Conservation (phyloP, 2,888 invertebrate genomes). For the Gisinianus flammeolus region DNA sequence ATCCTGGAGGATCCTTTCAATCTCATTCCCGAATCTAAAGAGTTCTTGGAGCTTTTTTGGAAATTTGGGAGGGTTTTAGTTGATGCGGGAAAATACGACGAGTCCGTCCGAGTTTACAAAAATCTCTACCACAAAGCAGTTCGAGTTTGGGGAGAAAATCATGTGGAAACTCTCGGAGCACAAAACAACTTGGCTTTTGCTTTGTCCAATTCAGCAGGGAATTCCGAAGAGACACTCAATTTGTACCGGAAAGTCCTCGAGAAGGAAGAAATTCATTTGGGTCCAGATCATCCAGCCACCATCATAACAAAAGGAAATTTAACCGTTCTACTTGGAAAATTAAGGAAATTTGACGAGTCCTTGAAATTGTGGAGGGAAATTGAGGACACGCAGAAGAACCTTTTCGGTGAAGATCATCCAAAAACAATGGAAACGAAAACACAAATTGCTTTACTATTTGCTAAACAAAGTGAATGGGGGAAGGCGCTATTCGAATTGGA, state of each 20-base stretch:
- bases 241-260: neutral
- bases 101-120: too few species aligned
- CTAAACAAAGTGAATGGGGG: too few species aligned
- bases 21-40: neutral
- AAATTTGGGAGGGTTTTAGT: neutral
- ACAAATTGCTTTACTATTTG: too few species aligned
- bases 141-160: too few species aligned
- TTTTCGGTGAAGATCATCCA: neutral
- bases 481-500: too few species aligned
- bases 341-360: neutral
- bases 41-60: neutral
- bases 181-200: too few species aligned
- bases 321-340: neutral
- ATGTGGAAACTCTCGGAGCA: too few species aligned
- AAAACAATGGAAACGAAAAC: too few species aligned
- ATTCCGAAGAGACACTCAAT: neutral
- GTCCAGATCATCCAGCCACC: neutral
- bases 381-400: neutral
- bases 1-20: too few species aligned
- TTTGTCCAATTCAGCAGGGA: too few species aligned
- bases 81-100: neutral
- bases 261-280: neutral
- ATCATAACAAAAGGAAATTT: neutral
- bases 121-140: too few species aligned
- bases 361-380: neutral